Percentiles rank a stretch among this genome's conserved stretches.
These are phyloP conservation scores for Maniola hyperantus DNA, from an alignment of 2,888 invertebrate genomes.

Conservation along the genomic window DNA sequence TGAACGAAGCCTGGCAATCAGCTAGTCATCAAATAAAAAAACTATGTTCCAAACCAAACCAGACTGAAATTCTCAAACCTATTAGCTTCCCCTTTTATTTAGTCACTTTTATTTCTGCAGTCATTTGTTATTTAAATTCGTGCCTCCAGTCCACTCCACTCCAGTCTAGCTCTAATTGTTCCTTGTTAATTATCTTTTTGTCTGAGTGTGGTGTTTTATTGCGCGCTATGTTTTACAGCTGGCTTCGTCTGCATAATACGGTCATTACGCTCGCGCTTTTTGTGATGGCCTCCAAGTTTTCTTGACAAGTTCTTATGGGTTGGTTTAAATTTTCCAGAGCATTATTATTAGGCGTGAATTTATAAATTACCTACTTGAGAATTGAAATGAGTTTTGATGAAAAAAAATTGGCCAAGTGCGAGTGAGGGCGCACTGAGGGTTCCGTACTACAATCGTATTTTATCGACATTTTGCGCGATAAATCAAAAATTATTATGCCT, in stretches of 20 bases:
- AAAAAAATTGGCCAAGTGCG: too few species aligned
- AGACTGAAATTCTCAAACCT: not conserved
- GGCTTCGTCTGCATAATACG: conserved; percentile 12
- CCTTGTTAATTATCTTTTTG: conserved; percentile 30
- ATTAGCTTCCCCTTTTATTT: not conserved
- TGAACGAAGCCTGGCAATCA: too few species aligned
- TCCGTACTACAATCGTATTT: too few species aligned
- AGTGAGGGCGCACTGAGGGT: too few species aligned
- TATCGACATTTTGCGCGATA: too few species aligned
- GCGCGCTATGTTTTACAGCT: not conserved
- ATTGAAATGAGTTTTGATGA: too few species aligned
- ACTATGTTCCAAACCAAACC: too few species aligned
- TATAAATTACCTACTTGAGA: too few species aligned
- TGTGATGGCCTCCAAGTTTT: not conserved
- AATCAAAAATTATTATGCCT: too few species aligned
- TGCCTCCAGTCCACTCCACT: conserved; percentile 5
- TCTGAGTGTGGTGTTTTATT: conserved; percentile 13
- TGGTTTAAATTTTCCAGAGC: not conserved
- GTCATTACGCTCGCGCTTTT: conserved; percentile 8
- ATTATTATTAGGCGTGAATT: too few species aligned
- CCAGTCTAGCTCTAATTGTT: too few species aligned
- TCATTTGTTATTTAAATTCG: conserved; percentile 27
- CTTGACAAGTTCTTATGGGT: not conserved
- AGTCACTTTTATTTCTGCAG: not conserved
- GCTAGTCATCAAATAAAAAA: not conserved